Conservation (phyloP, 2,888 invertebrate species). For the Leucophenga montana region DNA sequence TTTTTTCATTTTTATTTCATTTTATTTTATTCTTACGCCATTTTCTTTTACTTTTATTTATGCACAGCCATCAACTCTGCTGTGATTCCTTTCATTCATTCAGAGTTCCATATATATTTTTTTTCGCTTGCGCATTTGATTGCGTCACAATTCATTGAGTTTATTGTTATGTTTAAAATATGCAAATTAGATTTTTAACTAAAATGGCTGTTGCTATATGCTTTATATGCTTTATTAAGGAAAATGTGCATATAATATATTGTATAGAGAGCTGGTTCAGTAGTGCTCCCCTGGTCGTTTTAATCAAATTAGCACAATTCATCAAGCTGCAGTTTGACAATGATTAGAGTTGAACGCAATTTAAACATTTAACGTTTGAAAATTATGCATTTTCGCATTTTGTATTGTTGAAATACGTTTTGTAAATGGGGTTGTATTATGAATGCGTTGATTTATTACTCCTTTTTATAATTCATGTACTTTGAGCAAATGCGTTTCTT, state of each 20-base stretch:
- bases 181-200: conserved; percentile 62
- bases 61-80: conserved; percentile 12
- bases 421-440: too few relatives aligned
- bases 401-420: too few relatives aligned
- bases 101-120: not conserved
- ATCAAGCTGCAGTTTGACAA: conserved; percentile 17
- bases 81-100: not conserved
- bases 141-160: conserved; percentile 60
- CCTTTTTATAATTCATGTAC: too few relatives aligned
- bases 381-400: too few relatives aligned
- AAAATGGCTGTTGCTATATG: conserved; percentile 30
- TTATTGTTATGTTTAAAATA: conserved; percentile 64
- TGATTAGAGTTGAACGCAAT: not conserved
- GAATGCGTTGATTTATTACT: too few relatives aligned
- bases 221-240: not conserved
- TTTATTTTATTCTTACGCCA: not conserved
- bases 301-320: conserved; percentile 21
- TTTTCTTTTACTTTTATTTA: conserved; percentile 19
- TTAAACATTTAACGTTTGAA: too few relatives aligned
- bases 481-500: too few relatives aligned
- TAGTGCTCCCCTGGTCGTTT: not conserved
- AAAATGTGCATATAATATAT: not conserved
- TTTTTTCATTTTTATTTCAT: conserved; percentile 17
- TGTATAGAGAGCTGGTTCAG: not conserved
- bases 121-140: conserved; percentile 36